Percentiles rank a stretch among this genome's conserved stretches.
phyloP scores from a whole-genome alignment of 2,888 invertebrate species.

The Tipula confusa region DNA sequence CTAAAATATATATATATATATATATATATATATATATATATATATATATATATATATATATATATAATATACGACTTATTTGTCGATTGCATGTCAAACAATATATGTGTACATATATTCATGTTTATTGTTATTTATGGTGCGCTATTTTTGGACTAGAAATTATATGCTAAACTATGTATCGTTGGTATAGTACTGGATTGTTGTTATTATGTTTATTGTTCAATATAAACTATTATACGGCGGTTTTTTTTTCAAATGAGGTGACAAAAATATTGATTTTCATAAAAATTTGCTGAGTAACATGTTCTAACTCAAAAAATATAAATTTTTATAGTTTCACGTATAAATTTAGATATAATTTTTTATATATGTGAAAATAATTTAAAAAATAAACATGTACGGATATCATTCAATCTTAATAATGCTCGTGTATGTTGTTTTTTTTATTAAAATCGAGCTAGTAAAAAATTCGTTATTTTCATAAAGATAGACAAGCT shows the following conservation, averaged over 20 bases:
- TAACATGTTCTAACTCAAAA: neutral
- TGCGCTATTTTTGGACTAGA: slow-evolving; percentile 25
- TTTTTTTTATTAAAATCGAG: no score
- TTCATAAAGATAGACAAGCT: no score
- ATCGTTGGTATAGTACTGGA: neutral
- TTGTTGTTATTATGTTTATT: neutral
- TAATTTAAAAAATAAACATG: neutral
- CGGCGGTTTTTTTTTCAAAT: neutral
- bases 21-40: no score
- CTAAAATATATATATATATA: neutral
- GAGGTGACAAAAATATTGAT: neutral
- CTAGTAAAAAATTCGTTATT: no score
- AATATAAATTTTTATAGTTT: neutral
- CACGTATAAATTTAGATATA: neutral
- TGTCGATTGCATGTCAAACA: neutral
- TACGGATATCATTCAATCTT: neutral
- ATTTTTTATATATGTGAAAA: neutral
- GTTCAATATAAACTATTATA: neutral
- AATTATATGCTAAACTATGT: neutral
- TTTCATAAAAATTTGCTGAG: neutral
- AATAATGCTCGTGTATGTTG: neutral
- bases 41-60: no score
- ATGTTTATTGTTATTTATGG: neutral
- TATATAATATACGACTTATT: neutral
- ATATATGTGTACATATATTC: neutral